Conservation (phyloP, 2,888 invertebrate genomes). For the Phengaris alcon region DNA sequence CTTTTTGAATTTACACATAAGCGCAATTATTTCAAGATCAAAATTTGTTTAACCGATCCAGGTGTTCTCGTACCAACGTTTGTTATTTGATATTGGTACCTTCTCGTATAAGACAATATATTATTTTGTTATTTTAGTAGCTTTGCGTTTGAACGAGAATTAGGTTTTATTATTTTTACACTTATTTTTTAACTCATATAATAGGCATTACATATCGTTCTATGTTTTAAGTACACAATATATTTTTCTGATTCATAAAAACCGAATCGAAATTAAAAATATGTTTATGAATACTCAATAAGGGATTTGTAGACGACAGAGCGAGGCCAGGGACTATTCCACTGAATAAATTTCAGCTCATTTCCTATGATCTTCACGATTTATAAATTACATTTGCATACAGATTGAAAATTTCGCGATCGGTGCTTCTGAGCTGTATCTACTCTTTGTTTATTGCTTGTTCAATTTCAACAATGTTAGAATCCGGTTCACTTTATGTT, state of each 20-base stretch:
- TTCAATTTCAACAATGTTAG: slow-evolving; percentile 2
- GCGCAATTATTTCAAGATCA: too few relatives aligned
- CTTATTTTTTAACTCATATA: too few relatives aligned
- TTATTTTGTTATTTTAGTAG: too few relatives aligned
- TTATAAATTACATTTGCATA: slow-evolving; percentile 57
- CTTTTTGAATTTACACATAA: too few relatives aligned
- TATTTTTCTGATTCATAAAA: neutral
- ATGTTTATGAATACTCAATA: slow-evolving; percentile 19
- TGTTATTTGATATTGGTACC: too few relatives aligned
- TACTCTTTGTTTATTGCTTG: slow-evolving; percentile 16
- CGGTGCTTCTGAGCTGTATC: slow-evolving; percentile 32
- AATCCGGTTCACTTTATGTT: neutral
- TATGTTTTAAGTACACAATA: neutral
- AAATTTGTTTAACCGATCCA: too few relatives aligned
- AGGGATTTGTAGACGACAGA: slow-evolving; percentile 18
- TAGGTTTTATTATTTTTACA: too few relatives aligned
- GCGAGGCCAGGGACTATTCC: slow-evolving; percentile 17
- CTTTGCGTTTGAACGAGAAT: too few relatives aligned
- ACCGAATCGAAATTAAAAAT: neutral
- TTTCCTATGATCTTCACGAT: slow-evolving; percentile 33
- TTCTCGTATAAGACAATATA: too few relatives aligned
- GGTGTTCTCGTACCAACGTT: too few relatives aligned
- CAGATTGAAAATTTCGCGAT: slow-evolving; percentile 63
- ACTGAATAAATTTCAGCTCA: slow-evolving; percentile 20
- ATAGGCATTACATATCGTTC: too few relatives aligned